phyloP scores from a whole-genome alignment of 2,888 invertebrate genomes.

The Galerucella pusilla region DNA sequence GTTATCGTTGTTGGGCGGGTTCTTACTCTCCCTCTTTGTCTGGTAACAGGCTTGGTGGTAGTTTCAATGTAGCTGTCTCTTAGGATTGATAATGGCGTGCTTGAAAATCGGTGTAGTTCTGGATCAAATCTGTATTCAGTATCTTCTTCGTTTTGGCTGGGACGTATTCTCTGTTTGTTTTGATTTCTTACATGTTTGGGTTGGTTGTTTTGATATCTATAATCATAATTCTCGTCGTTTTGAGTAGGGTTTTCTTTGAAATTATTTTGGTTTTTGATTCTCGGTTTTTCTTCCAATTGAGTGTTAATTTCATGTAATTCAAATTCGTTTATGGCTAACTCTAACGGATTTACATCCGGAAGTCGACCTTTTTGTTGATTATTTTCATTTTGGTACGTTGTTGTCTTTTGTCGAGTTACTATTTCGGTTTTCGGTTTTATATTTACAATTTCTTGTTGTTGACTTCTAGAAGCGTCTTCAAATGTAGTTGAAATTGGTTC shows the following conservation, averaged over 20 bases:
- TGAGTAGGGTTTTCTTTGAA: constrained; percentile 25
- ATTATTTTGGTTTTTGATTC: constrained; percentile 36
- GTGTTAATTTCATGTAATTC: constrained; percentile 56
- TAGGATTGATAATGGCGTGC: constrained; percentile 46
- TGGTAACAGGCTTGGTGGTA: constrained; percentile 40
- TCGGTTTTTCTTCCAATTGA: constrained; percentile 44
- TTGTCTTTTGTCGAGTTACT: not conserved
- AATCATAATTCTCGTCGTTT: not conserved
- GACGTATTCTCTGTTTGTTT: not conserved
- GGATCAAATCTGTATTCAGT: constrained; percentile 40
- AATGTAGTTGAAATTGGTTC: constrained; percentile 32
- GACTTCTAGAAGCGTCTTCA: not conserved
- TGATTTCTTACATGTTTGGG: not conserved
- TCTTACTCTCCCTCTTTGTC: constrained; percentile 44
- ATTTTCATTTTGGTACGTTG: constrained; percentile 2
- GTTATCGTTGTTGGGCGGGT: constrained; percentile 45
- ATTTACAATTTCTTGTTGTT: constrained; percentile 8
- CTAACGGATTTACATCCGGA: constrained; percentile 48
- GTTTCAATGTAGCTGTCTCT: constrained; percentile 42
- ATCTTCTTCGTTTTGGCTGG: constrained; percentile 15
- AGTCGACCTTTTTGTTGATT: constrained; percentile 13
- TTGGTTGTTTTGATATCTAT: constrained; percentile 32
- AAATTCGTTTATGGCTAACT: constrained; percentile 53
- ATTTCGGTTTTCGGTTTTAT: constrained; percentile 22
- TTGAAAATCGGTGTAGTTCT: constrained; percentile 42